Evolutionary conservation across 1,140 invertebrate genomes (phyloP).

Genomic region (Rhyzopertha dominica): DNA sequence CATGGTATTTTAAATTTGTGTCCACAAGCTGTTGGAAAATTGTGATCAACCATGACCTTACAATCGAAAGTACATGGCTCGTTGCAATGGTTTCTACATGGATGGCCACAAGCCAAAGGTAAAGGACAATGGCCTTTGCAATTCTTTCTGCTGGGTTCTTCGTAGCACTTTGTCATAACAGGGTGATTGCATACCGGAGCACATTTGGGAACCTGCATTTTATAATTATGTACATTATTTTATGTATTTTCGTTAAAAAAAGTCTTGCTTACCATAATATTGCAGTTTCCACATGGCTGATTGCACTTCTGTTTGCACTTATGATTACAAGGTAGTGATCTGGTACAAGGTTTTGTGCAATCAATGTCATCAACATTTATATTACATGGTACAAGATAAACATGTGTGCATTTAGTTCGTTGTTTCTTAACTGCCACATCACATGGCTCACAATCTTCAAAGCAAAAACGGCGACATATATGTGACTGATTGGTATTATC

Average conservation of each 20-base stretch:
- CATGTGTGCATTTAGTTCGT: conserved; percentile 46
- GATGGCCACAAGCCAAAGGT: conserved; percentile 47
- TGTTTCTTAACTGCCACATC: conserved; percentile 46
- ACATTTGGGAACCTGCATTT: conserved; percentile 46
- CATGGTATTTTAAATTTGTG: conserved; percentile 47
- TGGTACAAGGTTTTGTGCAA: conserved; percentile 48
- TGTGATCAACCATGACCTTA: conserved; percentile 22
- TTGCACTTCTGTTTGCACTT: conserved; percentile 47
- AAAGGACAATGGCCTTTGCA: conserved; percentile 44
- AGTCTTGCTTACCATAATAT: conserved; percentile 39
- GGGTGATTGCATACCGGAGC: conserved; percentile 47
- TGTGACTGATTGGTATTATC: conserved; percentile 39
- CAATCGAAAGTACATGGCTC: conserved; percentile 43
- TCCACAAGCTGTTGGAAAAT: conserved; percentile 43
- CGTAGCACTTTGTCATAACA: conserved; percentile 40
- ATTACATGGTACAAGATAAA: conserved; percentile 42
- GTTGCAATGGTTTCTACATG: conserved; percentile 42
- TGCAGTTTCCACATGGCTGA: conserved; percentile 47
- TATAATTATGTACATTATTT: conserved; percentile 13
- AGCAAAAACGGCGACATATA: conserved; percentile 48
- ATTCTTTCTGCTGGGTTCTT: conserved; percentile 23
- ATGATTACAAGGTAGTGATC: conserved; percentile 48
- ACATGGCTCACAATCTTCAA: conserved; percentile 50
- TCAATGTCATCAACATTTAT: conserved; percentile 36
- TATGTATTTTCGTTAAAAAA: conserved; percentile 3